Evolutionary conservation across 2,113 vertebrate species (phyloP).

Genomic region (Protomyctophum bolini): DNA sequence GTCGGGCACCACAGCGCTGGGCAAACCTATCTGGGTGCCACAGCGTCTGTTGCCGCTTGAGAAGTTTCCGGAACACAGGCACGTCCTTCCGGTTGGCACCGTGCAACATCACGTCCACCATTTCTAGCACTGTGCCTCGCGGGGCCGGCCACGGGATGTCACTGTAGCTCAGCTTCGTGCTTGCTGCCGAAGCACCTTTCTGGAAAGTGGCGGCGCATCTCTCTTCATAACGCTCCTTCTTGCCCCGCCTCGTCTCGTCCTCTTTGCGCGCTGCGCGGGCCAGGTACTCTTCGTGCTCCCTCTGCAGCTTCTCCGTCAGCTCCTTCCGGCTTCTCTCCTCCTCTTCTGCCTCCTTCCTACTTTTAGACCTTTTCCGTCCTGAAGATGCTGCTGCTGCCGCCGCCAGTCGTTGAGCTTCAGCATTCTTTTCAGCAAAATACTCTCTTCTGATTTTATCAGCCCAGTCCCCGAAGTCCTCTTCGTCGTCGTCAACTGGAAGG

Average conservation of each 20-base stretch:
- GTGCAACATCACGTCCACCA: constrained; percentile 84
- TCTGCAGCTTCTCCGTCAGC: constrained; percentile 62
- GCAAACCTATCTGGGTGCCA: constrained; percentile 91
- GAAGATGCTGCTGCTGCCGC: constrained; percentile 20
- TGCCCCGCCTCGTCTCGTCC: constrained; percentile 68
- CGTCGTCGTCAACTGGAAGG: constrained; percentile 70
- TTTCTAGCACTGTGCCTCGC: constrained; percentile 79
- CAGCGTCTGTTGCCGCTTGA: constrained; percentile 81
- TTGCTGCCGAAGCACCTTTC: not conserved
- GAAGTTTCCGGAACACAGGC: constrained; percentile 75
- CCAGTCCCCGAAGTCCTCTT: constrained; percentile 85
- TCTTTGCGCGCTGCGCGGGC: constrained; percentile 71
- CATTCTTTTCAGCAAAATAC: constrained; percentile 75
- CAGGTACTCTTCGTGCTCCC: constrained; percentile 77
- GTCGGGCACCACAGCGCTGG: constrained; percentile 84
- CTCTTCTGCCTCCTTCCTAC: constrained; percentile 50
- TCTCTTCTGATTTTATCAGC: constrained; percentile 82
- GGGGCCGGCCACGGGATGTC: constrained; percentile 89
- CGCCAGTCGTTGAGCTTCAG: constrained; percentile 53
- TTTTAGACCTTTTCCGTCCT: constrained; percentile 42
- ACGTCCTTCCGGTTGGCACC: constrained; percentile 77
- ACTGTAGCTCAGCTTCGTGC: constrained; percentile 70
- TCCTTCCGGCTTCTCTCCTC: constrained; percentile 48
- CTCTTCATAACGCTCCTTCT: constrained; percentile 73
- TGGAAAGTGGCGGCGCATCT: constrained; percentile 62